Conservation (phyloP, 2,888 invertebrate genomes). For the Eupeodes luniger region DNA sequence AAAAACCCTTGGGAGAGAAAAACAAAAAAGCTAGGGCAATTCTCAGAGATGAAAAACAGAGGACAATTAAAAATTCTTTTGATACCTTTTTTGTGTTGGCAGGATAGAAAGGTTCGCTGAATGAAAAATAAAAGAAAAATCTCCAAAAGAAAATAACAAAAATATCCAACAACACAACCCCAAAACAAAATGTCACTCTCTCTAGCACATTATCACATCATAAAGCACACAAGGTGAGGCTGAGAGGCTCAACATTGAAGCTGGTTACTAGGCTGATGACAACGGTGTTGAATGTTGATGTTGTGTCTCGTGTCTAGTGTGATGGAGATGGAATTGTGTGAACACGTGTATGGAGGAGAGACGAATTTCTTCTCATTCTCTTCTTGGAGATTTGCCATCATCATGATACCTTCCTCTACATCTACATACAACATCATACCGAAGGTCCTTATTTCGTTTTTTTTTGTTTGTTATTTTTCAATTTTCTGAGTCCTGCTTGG, state of each 20-base stretch:
- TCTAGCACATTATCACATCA: constrained; percentile 72
- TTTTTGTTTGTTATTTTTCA: not conserved
- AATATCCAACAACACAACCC: constrained; percentile 46
- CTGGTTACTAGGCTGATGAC: constrained; percentile 43
- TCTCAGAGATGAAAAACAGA: constrained; percentile 49
- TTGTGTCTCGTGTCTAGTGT: constrained; percentile 21
- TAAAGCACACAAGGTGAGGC: constrained; percentile 67
- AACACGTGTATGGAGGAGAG: constrained; percentile 50
- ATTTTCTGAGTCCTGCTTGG: constrained; percentile 10
- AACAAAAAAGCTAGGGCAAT: constrained; percentile 31
- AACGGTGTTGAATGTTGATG: constrained; percentile 53
- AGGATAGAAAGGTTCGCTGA: not conserved
- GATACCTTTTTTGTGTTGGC: constrained; percentile 54
- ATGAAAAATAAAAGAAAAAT: constrained; percentile 18
- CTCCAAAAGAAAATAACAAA: constrained; percentile 27
- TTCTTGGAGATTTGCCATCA: constrained; percentile 69
- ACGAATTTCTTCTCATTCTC: not conserved
- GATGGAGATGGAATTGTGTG: constrained; percentile 57
- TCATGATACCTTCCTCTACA: not conserved
- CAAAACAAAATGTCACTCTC: constrained; percentile 67
- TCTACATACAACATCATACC: no score
- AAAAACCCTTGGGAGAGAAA: constrained; percentile 13
- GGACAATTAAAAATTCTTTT: constrained; percentile 74
- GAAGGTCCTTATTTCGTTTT: not conserved
- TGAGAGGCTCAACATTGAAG: constrained; percentile 65